These are phyloP conservation scores for Cottus gobio DNA, from an alignment of 2,113 vertebrate species.

Conservation along the genomic window DNA sequence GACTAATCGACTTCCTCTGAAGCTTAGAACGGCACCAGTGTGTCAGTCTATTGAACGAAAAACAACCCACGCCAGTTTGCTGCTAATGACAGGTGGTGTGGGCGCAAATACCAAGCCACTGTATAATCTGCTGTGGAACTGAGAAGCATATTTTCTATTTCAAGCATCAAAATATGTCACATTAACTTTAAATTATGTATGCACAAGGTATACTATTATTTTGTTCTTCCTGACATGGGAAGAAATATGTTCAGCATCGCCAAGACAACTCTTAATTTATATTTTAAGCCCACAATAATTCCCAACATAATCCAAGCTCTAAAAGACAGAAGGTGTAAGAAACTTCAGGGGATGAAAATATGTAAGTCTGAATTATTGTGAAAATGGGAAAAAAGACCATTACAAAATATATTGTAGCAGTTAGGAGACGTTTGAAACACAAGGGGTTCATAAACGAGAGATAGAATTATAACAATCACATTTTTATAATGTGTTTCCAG, in stretches of 20 bases:
- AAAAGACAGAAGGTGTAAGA: not conserved
- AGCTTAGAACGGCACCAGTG: conserved; percentile 64
- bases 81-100: conserved; percentile 55
- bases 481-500: not conserved
- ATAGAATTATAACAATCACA: conserved; percentile 29
- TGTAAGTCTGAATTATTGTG: not conserved
- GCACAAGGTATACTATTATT: not conserved
- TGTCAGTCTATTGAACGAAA: conserved; percentile 76
- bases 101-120: conserved; percentile 27
- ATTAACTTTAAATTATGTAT: not conserved
- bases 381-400: not conserved
- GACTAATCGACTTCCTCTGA: conserved; percentile 76
- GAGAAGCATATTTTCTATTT: conserved; percentile 12
- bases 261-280: not conserved
- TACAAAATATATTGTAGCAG: not conserved
- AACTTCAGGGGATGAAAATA: not conserved
- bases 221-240: not conserved
- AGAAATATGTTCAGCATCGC: not conserved
- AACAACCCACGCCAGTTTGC: conserved; percentile 64
- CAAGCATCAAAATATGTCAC: not conserved
- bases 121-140: not conserved
- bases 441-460: conserved; percentile 11
- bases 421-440: not conserved
- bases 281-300: not conserved
- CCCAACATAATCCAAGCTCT: not conserved